Percentiles rank a stretch among this genome's conserved stretches.
phyloP scores from a whole-genome alignment of 2,888 invertebrate species.

The Gerris lacustris region DNA sequence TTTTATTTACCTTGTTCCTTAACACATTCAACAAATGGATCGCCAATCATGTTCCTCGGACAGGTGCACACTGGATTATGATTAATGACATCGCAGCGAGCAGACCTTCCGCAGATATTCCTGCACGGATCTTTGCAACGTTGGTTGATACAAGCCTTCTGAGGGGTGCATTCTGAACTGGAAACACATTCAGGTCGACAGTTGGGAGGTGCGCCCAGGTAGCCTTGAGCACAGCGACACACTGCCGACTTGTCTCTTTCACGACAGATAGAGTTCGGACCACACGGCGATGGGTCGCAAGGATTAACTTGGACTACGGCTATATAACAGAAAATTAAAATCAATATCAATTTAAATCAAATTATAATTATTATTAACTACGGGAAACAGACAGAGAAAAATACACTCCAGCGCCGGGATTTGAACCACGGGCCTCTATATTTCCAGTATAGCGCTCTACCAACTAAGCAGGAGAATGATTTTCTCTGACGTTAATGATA shows the following conservation, averaged over 20 bases:
- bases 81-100: conserved; percentile 47
- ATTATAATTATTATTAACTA: conserved; percentile 4
- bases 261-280: conserved; percentile 48
- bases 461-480: too few species aligned
- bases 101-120: conserved; percentile 46
- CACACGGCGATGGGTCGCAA: conserved; percentile 50
- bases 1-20: conserved; percentile 36
- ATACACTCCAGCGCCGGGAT: too few species aligned
- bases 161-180: conserved; percentile 47
- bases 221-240: conserved; percentile 49
- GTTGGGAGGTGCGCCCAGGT: conserved; percentile 46
- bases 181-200: conserved; percentile 50
- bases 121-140: conserved; percentile 52
- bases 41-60: conserved; percentile 45
- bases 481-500: too few species aligned
- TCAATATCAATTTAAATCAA: conserved; percentile 11
- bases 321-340: conserved; percentile 29
- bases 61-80: conserved; percentile 54
- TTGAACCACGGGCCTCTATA: too few species aligned
- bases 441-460: too few species aligned
- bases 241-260: conserved; percentile 42
- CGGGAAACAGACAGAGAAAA: not conserved
- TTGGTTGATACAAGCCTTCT: conserved; percentile 49
- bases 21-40: conserved; percentile 46
- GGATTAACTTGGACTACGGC: conserved; percentile 40